These are phyloP conservation scores for Clytia hemisphaerica DNA, from an alignment of 30 jellyfish, hydroid and myxozoan species.

Conservation along the genomic window DNA sequence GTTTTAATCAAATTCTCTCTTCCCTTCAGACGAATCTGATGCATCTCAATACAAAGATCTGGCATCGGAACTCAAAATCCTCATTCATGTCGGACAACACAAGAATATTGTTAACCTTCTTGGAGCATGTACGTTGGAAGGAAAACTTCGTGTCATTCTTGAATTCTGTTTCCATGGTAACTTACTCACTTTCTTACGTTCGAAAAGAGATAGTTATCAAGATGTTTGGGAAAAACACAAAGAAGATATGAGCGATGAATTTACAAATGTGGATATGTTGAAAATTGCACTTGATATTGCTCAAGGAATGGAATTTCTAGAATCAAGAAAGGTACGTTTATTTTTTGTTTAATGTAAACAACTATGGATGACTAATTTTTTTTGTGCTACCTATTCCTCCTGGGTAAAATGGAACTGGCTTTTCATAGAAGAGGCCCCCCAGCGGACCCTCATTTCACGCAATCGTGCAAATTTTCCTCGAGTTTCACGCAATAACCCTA, in stretches of 20 bases:
- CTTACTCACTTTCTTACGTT: constrained; percentile 43
- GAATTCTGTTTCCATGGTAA: constrained; percentile 62
- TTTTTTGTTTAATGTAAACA: neutral
- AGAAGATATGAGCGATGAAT: neutral
- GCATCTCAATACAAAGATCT: constrained; percentile 51
- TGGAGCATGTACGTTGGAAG: constrained; percentile 64
- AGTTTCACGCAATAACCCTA: too few species aligned
- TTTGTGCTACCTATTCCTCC: too few species aligned
- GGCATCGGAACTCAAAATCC: constrained; percentile 64
- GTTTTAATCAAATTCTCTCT: too few species aligned
- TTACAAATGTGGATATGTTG: constrained; percentile 33
- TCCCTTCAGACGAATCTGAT: constrained; percentile 42
- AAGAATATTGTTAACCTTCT: constrained; percentile 58
- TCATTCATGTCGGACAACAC: constrained; percentile 65
- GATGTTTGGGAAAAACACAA: constrained; percentile 37
- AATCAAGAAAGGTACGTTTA: constrained; percentile 47
- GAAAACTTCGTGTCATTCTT: constrained; percentile 46
- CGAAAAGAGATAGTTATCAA: constrained; percentile 30
- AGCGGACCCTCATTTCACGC: too few species aligned
- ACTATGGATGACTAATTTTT: too few species aligned
- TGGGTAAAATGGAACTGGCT: too few species aligned
- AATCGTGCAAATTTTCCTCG: too few species aligned
- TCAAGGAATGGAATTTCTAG: constrained; percentile 65
- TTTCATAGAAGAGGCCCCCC: too few species aligned
- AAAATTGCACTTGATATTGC: constrained; percentile 48